Evolutionary conservation across 2,888 invertebrate species (phyloP).

Genomic region (Drosophila vallismaia): DNA sequence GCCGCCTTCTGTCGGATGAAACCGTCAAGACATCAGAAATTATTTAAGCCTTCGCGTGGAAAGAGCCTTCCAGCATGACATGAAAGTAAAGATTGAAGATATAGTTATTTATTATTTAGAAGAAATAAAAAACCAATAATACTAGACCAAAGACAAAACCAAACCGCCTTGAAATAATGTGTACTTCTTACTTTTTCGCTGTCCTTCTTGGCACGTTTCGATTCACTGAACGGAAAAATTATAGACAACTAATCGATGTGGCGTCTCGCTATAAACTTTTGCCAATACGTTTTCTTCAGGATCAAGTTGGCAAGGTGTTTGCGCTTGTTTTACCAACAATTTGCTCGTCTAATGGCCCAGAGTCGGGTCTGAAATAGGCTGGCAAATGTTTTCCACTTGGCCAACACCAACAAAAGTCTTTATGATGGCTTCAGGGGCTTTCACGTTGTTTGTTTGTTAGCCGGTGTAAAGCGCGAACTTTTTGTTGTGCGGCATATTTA

Average conservation of each 20-base stretch:
- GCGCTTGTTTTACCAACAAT: constrained; percentile 82
- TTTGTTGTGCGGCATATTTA: constrained; percentile 46
- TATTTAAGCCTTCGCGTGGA: background rate
- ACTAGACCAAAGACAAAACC: too few relatives aligned
- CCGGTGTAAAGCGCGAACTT: constrained; percentile 57
- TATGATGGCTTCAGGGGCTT: constrained; percentile 45
- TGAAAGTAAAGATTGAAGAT: background rate
- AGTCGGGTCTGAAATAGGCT: constrained; percentile 44
- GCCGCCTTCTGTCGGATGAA: constrained; percentile 22
- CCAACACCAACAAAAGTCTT: constrained; percentile 60
- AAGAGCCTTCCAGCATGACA: background rate
- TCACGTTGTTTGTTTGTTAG: constrained; percentile 54
- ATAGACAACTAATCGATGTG: constrained; percentile 81
- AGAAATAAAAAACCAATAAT: too few relatives aligned
- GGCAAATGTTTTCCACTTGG: constrained; percentile 75
- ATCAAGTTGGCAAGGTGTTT: constrained; percentile 73
- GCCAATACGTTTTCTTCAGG: constrained; percentile 23
- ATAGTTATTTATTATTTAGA: background rate
- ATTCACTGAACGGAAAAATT: constrained; percentile 82
- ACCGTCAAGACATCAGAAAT: constrained; percentile 11
- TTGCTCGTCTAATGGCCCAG: constrained; percentile 71
- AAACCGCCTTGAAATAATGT: background rate
- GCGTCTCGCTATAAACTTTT: constrained; percentile 25
- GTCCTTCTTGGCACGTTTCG: constrained; percentile 54
- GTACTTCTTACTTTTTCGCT: background rate